Evolutionary conservation across 2,797 vertebrate species (phyloP).

Genomic region (Enoplosus armatus): DNA sequence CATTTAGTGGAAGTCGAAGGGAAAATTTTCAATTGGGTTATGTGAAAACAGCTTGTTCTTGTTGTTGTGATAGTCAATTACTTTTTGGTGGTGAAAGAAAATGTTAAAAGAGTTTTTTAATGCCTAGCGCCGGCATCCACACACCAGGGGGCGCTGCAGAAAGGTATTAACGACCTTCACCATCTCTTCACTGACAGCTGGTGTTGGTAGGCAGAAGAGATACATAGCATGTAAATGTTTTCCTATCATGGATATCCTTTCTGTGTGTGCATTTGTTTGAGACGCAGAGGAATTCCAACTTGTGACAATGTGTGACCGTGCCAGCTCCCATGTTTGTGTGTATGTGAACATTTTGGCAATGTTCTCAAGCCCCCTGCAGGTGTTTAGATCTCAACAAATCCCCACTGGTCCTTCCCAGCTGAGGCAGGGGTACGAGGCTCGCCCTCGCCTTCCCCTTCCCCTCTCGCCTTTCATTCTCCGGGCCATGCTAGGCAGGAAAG

Average conservation of each 20-base stretch:
- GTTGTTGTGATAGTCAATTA: too few species aligned
- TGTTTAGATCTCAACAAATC: conserved; percentile 45
- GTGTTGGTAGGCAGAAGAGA: background rate
- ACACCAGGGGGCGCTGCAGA: background rate
- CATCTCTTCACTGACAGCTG: background rate
- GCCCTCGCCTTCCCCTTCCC: conserved; percentile 14
- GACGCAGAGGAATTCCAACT: background rate
- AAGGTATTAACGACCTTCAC: background rate
- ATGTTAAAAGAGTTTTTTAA: too few species aligned
- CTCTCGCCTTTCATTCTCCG: conserved; percentile 22
- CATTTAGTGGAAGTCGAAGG: background rate
- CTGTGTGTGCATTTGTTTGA: conserved; percentile 12
- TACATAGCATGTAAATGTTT: background rate
- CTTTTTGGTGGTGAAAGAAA: too few species aligned
- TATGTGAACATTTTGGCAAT: conserved; percentile 26
- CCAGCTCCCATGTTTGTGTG: background rate
- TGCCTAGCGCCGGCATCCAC: background rate
- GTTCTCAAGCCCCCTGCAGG: conserved; percentile 46
- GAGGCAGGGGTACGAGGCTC: conserved; percentile 28
- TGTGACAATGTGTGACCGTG: background rate
- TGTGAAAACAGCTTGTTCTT: too few species aligned
- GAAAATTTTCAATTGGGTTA: background rate
- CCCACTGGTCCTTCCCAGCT: conserved; percentile 31
- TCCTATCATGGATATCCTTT: conserved; percentile 1
- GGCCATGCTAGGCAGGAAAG: conserved; percentile 51